Base-by-base conservation (phyloP, 2,888 invertebrate species). In the Cosmorhoe ocellata region DNA sequence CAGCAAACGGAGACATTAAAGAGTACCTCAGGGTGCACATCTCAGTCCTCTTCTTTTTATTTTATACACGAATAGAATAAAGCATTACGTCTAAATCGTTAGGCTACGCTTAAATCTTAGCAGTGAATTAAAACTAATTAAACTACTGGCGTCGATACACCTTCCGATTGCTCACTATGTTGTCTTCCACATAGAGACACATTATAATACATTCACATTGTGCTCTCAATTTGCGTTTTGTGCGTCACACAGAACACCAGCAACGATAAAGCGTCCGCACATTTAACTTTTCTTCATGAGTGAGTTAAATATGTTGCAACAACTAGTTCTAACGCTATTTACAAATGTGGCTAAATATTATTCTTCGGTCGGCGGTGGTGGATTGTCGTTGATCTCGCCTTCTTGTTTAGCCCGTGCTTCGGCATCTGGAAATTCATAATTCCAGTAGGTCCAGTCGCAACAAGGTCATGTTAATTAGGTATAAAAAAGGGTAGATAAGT, bases 271-370 rank as follows among this genome's bases (percentile, higher is more conserved):
- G 74, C 76, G 65, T 59, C 34, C 34, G 26, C 61, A 61, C 56
- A 58, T 55, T 54, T 78, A 84, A 72, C 69, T 74, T 72, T 84
- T 87, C 59, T 78, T 83, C 72, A 86, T 61, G 63, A 89, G 62
- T 56, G 86, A 80, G 64, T 79, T 73, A 61, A 84, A 81, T 78
- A 88, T 80, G 67, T 77, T 84, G 74, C 74, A 79, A 75, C 88
- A 89, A 68, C 81, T 83, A 71, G 77, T 76, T 74, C 72, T 86
- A 73, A 89, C 78, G 65, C 79, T 89, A 88, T 89, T 83, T 88
- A 89, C 89, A 88, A 89, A 71, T 63, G 83, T 76, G 84, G 88
- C 89, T 77, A 90, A 84, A 88, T 89, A 89, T 86, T 90, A 90
- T 90, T 90, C 91, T 70, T 90, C 90, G 63, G 87, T 69, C 39